Evolutionary conservation across 2,113 vertebrate species (phyloP).

Genomic region (Gymnobelideus leadbeateri): DNA sequence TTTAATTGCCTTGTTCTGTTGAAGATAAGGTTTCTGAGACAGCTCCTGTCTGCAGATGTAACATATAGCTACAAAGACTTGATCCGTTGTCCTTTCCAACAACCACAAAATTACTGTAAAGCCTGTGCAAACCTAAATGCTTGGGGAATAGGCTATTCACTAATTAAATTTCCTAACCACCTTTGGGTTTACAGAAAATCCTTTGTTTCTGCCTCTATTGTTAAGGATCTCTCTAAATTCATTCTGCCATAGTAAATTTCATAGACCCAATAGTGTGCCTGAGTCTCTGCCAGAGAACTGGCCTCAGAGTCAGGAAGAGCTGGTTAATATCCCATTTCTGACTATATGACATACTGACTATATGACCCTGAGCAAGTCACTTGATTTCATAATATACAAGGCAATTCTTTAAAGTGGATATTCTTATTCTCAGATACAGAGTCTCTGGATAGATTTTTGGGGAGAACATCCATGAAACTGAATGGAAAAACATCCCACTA

Average conservation of each 20-base stretch:
- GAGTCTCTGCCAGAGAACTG: background rate
- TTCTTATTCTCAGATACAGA: background rate
- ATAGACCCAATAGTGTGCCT: background rate
- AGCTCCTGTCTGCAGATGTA: background rate
- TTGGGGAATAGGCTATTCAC: background rate
- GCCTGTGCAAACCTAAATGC: background rate
- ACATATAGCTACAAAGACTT: background rate
- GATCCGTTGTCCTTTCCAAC: background rate
- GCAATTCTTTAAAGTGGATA: background rate
- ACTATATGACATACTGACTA: background rate
- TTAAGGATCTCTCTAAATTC: background rate
- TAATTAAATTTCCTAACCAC: background rate
- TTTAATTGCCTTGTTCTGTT: slow-evolving; percentile 21
- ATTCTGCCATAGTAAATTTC: background rate
- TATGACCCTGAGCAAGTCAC: background rate
- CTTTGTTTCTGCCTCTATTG: background rate
- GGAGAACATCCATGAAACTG: background rate
- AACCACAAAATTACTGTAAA: background rate
- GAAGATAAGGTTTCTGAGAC: slow-evolving; percentile 34
- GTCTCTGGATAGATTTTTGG: background rate
- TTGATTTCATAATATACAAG: background rate
- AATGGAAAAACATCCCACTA: background rate
- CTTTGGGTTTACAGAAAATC: background rate
- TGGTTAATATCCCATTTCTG: background rate
- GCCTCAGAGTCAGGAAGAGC: background rate